Percentiles rank a stretch among this genome's conserved stretches.
Evolutionary conservation across 30 jellyfish, hydroid and myxozoan genomes (phyloP).

Genomic region (Morbakka virulenta): DNA sequence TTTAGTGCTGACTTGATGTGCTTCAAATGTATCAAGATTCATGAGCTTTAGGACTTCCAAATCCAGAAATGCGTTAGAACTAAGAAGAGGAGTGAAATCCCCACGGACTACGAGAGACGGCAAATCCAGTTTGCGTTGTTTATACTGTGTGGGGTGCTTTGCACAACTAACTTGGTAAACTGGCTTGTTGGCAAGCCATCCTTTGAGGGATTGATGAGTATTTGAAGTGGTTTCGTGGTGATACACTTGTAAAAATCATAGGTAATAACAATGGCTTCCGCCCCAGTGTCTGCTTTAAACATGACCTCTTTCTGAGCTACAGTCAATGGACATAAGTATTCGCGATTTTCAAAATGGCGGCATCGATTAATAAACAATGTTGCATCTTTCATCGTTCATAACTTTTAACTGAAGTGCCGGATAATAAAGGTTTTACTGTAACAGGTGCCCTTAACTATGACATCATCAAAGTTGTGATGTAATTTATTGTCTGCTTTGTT

Average conservation of each 20-base stretch:
- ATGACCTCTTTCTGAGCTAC: conserved; percentile 24
- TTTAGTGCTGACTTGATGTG: conserved; percentile 1
- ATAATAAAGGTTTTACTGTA: too few species aligned
- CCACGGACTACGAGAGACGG: conserved; percentile 9
- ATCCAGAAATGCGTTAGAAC: conserved; percentile 12
- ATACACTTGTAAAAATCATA: neutral
- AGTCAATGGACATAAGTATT: too few species aligned
- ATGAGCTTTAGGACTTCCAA: conserved; percentile 16
- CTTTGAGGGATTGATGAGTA: conserved; percentile 29
- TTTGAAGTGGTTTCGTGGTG: conserved; percentile 5
- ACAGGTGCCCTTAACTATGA: too few species aligned
- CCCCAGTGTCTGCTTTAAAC: conserved; percentile 43
- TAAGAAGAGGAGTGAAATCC: conserved; percentile 26
- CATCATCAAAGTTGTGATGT: too few species aligned
- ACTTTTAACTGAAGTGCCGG: too few species aligned
- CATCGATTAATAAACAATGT: too few species aligned
- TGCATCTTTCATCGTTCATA: too few species aligned
- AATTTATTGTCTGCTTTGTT: too few species aligned
- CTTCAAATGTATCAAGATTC: conserved; percentile 17
- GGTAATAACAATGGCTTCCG: conserved; percentile 40
- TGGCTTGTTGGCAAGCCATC: conserved; percentile 40
- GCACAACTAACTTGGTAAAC: conserved; percentile 4
- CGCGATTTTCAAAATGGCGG: too few species aligned
- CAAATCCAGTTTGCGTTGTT: neutral
- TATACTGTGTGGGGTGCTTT: conserved; percentile 12